phyloP scores from a whole-genome alignment of 2,797 vertebrate species.

The Karalla daura region DNA sequence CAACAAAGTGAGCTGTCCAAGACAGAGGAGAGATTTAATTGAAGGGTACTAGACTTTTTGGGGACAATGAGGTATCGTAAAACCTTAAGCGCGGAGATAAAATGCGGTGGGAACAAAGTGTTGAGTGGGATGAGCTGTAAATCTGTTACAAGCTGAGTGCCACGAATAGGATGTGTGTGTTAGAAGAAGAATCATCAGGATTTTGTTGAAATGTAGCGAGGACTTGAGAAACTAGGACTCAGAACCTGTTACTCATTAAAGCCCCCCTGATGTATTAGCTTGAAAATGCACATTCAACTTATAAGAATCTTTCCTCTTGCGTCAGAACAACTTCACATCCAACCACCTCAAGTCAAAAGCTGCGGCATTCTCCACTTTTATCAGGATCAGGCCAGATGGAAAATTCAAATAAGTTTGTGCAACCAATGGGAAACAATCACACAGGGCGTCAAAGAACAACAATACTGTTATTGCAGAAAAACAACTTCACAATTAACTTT shows the following conservation, averaged over 20 bases:
- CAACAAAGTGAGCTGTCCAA: conserved; percentile 64
- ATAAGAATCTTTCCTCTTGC: conserved; percentile 6
- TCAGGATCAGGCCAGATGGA: conserved; percentile 21
- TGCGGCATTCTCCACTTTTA: conserved; percentile 20
- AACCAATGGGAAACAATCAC: conserved; percentile 53
- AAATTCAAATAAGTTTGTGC: conserved; percentile 24
- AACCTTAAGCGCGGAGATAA: conserved; percentile 68
- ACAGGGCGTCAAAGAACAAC: conserved; percentile 26
- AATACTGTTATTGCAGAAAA: conserved; percentile 14
- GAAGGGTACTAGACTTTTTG: conserved; percentile 59
- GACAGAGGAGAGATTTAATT: conserved; percentile 59
- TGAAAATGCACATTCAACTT: conserved; percentile 8
- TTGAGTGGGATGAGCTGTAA: conserved; percentile 66
- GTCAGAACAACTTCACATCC: conserved; percentile 29
- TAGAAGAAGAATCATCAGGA: conserved; percentile 17
- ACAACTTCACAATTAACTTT: conserved; percentile 36
- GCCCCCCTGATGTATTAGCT: conserved; percentile 3
- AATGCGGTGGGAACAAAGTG: conserved; percentile 67
- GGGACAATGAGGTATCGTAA: conserved; percentile 68
- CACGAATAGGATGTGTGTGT: conserved; percentile 18
- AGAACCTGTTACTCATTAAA: conserved; percentile 18
- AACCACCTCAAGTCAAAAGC: conserved; percentile 30
- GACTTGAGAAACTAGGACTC: background rate
- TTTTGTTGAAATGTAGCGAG: conserved; percentile 28
- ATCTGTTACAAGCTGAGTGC: conserved; percentile 66